Evolutionary conservation across 2,113 vertebrate species (phyloP), one percentile per base, ranked within the genome.

Genomic region (Perca fluviatilis): DNA sequence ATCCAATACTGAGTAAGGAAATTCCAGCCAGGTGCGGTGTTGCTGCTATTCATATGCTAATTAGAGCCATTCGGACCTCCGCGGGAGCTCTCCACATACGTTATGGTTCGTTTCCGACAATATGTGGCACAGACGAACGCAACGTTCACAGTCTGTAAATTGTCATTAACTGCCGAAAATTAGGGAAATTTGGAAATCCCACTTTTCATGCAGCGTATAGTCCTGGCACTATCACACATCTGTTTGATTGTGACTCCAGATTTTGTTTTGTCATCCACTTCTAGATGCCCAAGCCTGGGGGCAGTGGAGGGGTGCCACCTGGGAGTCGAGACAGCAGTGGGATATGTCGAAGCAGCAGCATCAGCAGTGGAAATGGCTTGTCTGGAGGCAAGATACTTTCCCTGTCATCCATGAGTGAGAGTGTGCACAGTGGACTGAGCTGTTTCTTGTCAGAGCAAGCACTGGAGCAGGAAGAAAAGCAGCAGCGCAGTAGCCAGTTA

Each of bases 361-460:
- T 91, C 82, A 94, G 93, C 89, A 93, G 94, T 5, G 51, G 80
- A 2, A 83, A 89, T 57, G 36, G 88, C 0, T 62, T 63, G 2
- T 89, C 93, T 14, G 43, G 77, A 51, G 77, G 94, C 75, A 93
- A 91, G 94, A 97, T 97, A 89, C 89, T 98, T 93, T 97, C 98
- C 74, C 95, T 98, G 93, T 96, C 97, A 0, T 98, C 97, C 94
- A 91, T 92, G 86, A 98, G 96, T 54, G 97, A 97, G 92, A 95
- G 97, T 82, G 92, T 98, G 91, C 94, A 96, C 86, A 97, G 96
- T 21, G 96, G 97, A 84, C 95, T 95, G 84, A 96, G 96, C 93
- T 92, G 96, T 87, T 97, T 94, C 86, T 94, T 96, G 82, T 96
- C 96, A 0, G 97, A 99, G 27, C 96, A 97, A 95, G 95, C 96